Evolutionary conservation across 2,797 vertebrate species (phyloP).

Genomic region (Mycteria americana): DNA sequence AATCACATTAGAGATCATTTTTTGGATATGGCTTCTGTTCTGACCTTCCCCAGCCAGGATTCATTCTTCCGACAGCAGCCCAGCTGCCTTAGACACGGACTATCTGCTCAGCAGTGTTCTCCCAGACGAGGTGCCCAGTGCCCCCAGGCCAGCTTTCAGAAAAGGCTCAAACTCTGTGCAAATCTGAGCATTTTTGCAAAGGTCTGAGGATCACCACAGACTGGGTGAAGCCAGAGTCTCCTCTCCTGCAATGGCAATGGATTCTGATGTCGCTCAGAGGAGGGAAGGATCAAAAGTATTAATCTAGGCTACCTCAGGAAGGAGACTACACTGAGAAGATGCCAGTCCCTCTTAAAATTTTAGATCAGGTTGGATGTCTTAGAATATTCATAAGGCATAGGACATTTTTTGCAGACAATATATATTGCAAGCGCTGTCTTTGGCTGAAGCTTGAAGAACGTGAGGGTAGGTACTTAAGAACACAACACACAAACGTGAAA

Average conservation of each 20-base stretch:
- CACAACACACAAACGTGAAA: neutral
- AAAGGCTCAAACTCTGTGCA: neutral
- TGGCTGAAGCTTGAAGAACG: neutral
- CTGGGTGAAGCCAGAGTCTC: neutral
- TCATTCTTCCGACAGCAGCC: accelerated
- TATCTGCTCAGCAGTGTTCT: neutral
- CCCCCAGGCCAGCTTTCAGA: neutral
- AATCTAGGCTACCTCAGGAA: neutral
- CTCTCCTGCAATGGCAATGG: neutral
- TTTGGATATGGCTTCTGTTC: neutral
- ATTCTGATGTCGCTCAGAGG: neutral
- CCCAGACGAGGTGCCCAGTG: neutral
- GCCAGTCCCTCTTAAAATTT: neutral
- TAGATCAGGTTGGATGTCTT: neutral
- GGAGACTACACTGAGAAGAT: neutral
- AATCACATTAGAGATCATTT: neutral
- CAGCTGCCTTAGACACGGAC: neutral
- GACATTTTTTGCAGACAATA: neutral
- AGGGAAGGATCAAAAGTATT: neutral
- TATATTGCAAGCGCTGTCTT: neutral
- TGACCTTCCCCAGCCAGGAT: neutral
- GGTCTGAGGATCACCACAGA: neutral
- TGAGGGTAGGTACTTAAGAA: neutral
- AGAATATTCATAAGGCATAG: neutral
- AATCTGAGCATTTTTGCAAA: neutral